Evolutionary conservation across 1,140 invertebrate genomes (phyloP).

Genomic region (Drosophila hydei): DNA sequence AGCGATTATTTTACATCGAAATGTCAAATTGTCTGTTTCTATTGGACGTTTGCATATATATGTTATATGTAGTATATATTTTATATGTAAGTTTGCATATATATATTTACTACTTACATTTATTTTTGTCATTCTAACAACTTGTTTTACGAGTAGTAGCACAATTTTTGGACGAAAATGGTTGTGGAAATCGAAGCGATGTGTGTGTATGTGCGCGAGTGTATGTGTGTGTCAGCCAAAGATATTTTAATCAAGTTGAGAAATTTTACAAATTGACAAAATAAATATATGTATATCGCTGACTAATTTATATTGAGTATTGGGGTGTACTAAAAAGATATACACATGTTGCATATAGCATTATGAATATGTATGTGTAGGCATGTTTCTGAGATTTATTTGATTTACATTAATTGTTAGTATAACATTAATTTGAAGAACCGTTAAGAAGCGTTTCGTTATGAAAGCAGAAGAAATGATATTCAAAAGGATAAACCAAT

Average conservation of each 20-base stretch:
- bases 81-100: too few relatives aligned
- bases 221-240: constrained; percentile 22
- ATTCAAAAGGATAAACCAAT: too few relatives aligned
- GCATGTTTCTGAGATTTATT: too few relatives aligned
- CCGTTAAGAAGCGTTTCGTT: too few relatives aligned
- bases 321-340: too few relatives aligned
- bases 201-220: constrained; percentile 31
- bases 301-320: constrained; percentile 34
- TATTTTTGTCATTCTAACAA: constrained; percentile 65
- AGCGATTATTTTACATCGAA: constrained; percentile 57
- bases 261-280: constrained; percentile 7
- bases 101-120: too few relatives aligned
- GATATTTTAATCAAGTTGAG: not conserved
- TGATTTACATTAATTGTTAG: too few relatives aligned
- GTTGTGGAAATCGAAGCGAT: constrained; percentile 77
- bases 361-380: too few relatives aligned
- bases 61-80: constrained; percentile 17
- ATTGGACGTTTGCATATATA: constrained; percentile 11
- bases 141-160: constrained; percentile 78
- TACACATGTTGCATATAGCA: not conserved
- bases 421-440: too few relatives aligned
- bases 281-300: constrained; percentile 12
- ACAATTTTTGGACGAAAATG: constrained; percentile 82
- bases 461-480: too few relatives aligned
- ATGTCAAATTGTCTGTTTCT: constrained; percentile 35